phyloP scores from a whole-genome alignment of 2,797 vertebrate genomes.

The Ambastaia sidthimunki region DNA sequence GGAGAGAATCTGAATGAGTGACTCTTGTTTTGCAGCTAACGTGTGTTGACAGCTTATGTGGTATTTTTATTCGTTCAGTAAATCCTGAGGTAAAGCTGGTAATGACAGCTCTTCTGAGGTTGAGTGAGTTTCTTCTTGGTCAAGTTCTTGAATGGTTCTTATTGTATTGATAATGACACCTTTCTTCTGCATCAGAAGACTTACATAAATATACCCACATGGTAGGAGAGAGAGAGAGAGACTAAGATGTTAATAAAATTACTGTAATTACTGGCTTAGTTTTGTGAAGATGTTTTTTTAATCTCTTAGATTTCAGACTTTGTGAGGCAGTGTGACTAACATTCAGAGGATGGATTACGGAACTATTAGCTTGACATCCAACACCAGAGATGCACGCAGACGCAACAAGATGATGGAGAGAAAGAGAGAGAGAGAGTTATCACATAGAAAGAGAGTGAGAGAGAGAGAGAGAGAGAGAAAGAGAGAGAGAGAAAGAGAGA shows the following conservation, averaged over 20 bases:
- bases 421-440: constrained; percentile 28
- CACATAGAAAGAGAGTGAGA: not conserved
- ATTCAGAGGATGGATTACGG: constrained; percentile 44
- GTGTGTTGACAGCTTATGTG: constrained; percentile 39
- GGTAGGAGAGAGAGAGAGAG: constrained; percentile 27
- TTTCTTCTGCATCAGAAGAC: constrained; percentile 58
- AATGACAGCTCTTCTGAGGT: constrained; percentile 47
- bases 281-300: constrained; percentile 7
- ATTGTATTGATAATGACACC: constrained; percentile 63
- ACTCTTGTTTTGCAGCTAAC: constrained; percentile 50
- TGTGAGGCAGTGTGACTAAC: constrained; percentile 28
- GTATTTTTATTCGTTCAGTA: constrained; percentile 51
- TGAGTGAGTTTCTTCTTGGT: constrained; percentile 55
- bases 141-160: constrained; percentile 59
- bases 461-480: not conserved
- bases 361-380: constrained; percentile 49
- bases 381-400: constrained; percentile 44
- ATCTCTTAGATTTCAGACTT: constrained; percentile 33
- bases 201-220: constrained; percentile 30
- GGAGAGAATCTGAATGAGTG: constrained; percentile 14
- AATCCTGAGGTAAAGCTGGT: constrained; percentile 38
- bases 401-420: constrained; percentile 47
- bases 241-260: constrained; percentile 6
- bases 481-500: too few relatives aligned
- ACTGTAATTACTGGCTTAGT: constrained; percentile 25